These are phyloP conservation scores for Sebastes steindachneri DNA, from an alignment of 2,797 vertebrate genomes.

Conservation along the genomic window DNA sequence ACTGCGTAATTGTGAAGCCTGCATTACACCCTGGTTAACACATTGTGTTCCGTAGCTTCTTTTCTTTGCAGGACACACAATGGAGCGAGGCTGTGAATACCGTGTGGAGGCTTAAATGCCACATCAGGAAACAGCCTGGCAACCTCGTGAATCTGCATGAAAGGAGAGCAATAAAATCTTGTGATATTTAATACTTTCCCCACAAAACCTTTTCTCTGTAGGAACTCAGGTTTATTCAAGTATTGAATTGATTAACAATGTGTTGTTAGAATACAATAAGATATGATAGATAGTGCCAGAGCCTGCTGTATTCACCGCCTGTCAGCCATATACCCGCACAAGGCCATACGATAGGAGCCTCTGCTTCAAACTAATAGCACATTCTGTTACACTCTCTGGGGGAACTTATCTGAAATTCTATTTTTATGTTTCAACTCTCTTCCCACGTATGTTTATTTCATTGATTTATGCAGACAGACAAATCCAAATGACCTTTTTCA, in stretches of 20 bases:
- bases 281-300: constrained; percentile 52
- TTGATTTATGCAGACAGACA: constrained; percentile 63
- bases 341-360: constrained; percentile 24
- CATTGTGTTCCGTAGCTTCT: constrained; percentile 11
- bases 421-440: constrained; percentile 22
- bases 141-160: constrained; percentile 51
- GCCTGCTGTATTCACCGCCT: constrained; percentile 44
- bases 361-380: constrained; percentile 4
- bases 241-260: constrained; percentile 72
- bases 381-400: constrained; percentile 14
- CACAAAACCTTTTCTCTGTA: constrained; percentile 65
- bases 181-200: constrained; percentile 65
- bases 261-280: constrained; percentile 65
- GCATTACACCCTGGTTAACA: constrained; percentile 17
- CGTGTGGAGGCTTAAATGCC: constrained; percentile 27
- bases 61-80: constrained; percentile 37
- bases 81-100: constrained; percentile 24
- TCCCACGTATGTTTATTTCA: constrained; percentile 54
- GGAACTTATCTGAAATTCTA: constrained; percentile 15
- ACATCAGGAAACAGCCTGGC: constrained; percentile 55
- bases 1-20: neutral
- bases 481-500: constrained; percentile 62
- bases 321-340: constrained; percentile 27
- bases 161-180: constrained; percentile 70
- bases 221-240: constrained; percentile 58